Evolutionary conservation across 2,113 vertebrate genomes (phyloP).

Genomic region (Gasterosteus aculeatus): DNA sequence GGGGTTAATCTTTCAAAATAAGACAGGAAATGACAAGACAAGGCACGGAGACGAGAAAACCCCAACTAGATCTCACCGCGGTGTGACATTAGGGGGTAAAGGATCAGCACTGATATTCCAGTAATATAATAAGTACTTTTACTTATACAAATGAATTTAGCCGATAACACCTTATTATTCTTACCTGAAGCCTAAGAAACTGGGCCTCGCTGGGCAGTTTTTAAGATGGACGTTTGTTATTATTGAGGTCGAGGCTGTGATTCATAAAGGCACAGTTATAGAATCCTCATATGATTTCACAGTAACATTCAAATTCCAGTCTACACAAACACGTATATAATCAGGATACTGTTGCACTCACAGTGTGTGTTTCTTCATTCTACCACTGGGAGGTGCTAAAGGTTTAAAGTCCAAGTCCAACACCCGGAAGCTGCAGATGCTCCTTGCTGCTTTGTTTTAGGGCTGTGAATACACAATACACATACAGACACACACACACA

Average conservation of each 20-base stretch:
- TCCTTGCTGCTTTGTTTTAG: too few relatives aligned
- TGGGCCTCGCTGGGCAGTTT: neutral
- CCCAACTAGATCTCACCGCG: too few relatives aligned
- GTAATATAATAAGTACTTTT: neutral
- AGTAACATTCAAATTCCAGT: neutral
- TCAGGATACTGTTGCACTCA: neutral
- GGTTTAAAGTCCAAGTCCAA: neutral
- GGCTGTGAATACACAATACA: neutral
- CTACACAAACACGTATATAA: neutral
- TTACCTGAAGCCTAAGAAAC: neutral
- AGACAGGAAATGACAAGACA: too few relatives aligned
- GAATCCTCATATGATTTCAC: neutral
- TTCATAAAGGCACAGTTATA: neutral
- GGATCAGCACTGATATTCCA: neutral
- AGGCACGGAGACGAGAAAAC: too few relatives aligned
- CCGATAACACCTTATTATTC: neutral
- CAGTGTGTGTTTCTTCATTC: neutral
- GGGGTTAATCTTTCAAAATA: too few relatives aligned
- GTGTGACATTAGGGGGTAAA: neutral
- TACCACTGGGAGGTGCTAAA: slow-evolving; percentile 21
- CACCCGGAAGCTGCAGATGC: neutral
- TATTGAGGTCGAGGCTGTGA: neutral
- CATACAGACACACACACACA: slow-evolving; percentile 11
- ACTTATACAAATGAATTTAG: neutral
- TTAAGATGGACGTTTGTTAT: neutral